Evolutionary conservation across 2,888 invertebrate species (phyloP), one percentile per base, ranked within the genome.

Genomic region (Thera obeliscata): DNA sequence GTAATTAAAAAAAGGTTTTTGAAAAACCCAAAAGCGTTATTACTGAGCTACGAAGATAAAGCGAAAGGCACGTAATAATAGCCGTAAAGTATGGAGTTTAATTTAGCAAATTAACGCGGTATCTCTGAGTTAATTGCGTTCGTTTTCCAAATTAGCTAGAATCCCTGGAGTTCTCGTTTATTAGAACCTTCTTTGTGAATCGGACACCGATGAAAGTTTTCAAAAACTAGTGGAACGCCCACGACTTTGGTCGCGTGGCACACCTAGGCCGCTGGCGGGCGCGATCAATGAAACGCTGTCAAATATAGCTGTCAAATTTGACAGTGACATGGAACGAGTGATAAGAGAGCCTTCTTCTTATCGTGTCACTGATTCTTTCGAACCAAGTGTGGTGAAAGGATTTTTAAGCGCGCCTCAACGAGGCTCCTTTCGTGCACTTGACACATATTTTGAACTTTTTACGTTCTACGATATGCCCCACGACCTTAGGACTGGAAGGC

Each of bases 71-170:
- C 52, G 57, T 54, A 41, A 66, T 66, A 62, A 70, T 57, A 50
- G 62, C 67, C 64, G 67, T 72, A 60, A 75, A 72, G 70, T 69
- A 69, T 61, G 56, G 54, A 50, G 54, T 70, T 71, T 72, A 71
- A 75, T 74, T 75, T 74, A 38, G 56, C 61, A 72, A 75, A 75
- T 75, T 72, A 74, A 67, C 71, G 66, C 72, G 72, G 72, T 74
- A 75, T 69, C 69, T 73, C 62, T 50, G 60, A 56, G 68, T 56
- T 63, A 69, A 71, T 69, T 69, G 70, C 67, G 54, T 62, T 66
- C 68, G 55, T 56, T 65, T 66, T 66, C 38, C 55, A 71, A 71
- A 73, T 74, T 74, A 64, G 64, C 56, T 56, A 9, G 36, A 64
- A 66, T 67, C 70, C 71, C 71, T 46, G 54, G 73, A 69, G 71